phyloP scores from a whole-genome alignment of 2,113 vertebrate species.

The Apeltes quadracus region DNA sequence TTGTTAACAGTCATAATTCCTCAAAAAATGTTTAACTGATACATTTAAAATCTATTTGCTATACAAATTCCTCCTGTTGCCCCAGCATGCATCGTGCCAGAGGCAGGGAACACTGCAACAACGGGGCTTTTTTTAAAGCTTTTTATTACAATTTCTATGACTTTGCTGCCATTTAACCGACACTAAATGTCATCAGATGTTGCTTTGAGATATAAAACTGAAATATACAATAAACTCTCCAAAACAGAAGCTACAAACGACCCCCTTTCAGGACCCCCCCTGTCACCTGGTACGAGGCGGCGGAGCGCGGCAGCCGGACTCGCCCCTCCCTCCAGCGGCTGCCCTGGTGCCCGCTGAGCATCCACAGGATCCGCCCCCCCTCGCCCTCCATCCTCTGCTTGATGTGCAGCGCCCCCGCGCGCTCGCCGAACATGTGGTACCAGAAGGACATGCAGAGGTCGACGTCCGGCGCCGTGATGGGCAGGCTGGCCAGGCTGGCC shows the following conservation, averaged over 20 bases:
- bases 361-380: slow-evolving; percentile 80
- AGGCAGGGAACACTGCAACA: no score
- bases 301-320: slow-evolving; percentile 85
- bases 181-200: not conserved
- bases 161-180: not conserved
- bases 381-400: slow-evolving; percentile 82
- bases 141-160: not conserved
- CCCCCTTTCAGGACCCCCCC: not conserved
- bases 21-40: not conserved
- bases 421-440: slow-evolving; percentile 88
- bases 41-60: not conserved
- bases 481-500: slow-evolving; percentile 81
- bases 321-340: slow-evolving; percentile 90
- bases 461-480: slow-evolving; percentile 80
- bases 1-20: no score
- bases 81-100: not conserved
- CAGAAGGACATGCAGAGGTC: slow-evolving; percentile 96
- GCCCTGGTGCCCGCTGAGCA: slow-evolving; percentile 81
- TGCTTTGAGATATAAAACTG: not conserved
- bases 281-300: slow-evolving; percentile 84
- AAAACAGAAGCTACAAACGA: not conserved
- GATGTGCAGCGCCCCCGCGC: slow-evolving; percentile 84
- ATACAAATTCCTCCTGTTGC: not conserved
- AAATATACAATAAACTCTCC: not conserved
- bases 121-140: not conserved